Evolutionary conservation across 2,888 invertebrate genomes (phyloP), one percentile per base, ranked within the genome.

Genomic region (Drymonia ruficornis): DNA sequence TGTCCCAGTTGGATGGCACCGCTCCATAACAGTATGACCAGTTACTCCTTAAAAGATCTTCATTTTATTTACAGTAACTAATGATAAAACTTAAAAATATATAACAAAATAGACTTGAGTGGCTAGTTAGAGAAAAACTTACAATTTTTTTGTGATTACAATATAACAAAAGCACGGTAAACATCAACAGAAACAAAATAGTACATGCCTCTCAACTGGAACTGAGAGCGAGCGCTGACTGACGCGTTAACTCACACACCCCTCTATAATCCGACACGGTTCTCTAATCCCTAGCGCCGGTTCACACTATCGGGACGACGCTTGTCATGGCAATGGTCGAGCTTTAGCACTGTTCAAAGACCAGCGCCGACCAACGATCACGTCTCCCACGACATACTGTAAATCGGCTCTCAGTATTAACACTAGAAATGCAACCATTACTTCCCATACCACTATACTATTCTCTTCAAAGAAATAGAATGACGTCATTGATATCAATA

Each of bases 71-170:
- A 88, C 86, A 89, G 81, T 76, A 80, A 79, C 70, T 70, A 84
- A 83, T 82, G 85, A 83, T 90, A 87, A 83, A 87, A 87, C 91
- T 91, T 91, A 91, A 87, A 91, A 91, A 86, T 91, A 91, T 83
- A 86, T 91, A 91, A 92, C 91, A 92, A 91, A 84, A 85, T 87
- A 89, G 82, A 86, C 79, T 83, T 80, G 83, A 84, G 84, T 84
- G 81, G 85, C 81, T 86, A 87, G 83, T 87, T 83, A 86, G 81
- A 83, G 45, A 45, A 43, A 82, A 81, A 82, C 80, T 80, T 86
- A 87, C 75, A 81, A 81, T 84, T 80, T 84, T 80, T 84, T 83
- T 86, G 84, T 87, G 87, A 88, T 87, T 85, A 83, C 73, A 89
- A 86, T 87, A 87, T 86, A 87, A 86, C 81, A 82, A 84, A 87